phyloP scores from a whole-genome alignment of 2,888 invertebrate genomes.

The Sycophila texana region DNA sequence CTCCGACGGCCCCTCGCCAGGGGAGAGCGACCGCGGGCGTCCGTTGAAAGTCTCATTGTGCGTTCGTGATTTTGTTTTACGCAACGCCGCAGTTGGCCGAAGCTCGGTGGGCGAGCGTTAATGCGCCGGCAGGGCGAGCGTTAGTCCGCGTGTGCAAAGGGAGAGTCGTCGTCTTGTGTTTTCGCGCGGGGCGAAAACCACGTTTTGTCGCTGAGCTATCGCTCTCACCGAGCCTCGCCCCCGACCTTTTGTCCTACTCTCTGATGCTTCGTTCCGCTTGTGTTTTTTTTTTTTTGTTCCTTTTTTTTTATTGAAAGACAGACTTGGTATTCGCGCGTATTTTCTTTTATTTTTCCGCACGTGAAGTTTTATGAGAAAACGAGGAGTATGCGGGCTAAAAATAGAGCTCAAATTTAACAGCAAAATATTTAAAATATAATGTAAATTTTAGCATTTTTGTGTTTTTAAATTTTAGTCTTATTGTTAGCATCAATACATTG shows the following conservation, averaged over 20 bases:
- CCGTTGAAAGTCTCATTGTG: constrained; percentile 45
- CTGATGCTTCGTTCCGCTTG: constrained; percentile 17
- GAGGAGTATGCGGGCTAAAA: neutral
- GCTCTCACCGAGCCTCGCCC: neutral
- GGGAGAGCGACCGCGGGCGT: neutral
- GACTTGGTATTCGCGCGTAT: constrained; percentile 11
- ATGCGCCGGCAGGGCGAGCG: constrained; percentile 9
- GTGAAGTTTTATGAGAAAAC: no score
- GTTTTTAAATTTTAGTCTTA: no score
- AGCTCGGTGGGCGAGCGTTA: neutral
- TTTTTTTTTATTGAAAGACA: neutral
- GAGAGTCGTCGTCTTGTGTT: constrained; percentile 35
- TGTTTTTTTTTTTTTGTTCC: neutral
- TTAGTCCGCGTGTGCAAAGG: neutral
- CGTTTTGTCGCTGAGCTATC: constrained; percentile 35
- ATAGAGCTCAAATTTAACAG: no score
- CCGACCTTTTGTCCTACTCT: constrained; percentile 28
- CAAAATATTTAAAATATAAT: no score
- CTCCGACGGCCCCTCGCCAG: no score
- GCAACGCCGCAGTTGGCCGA: neutral
- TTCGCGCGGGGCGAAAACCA: constrained; percentile 51
- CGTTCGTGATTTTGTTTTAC: constrained; percentile 49
- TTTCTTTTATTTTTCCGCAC: constrained; percentile 12
- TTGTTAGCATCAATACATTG: no score
- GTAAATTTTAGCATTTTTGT: no score